Evolutionary conservation across 2,888 invertebrate genomes (phyloP).

Genomic region (Choreutis nemorana): DNA sequence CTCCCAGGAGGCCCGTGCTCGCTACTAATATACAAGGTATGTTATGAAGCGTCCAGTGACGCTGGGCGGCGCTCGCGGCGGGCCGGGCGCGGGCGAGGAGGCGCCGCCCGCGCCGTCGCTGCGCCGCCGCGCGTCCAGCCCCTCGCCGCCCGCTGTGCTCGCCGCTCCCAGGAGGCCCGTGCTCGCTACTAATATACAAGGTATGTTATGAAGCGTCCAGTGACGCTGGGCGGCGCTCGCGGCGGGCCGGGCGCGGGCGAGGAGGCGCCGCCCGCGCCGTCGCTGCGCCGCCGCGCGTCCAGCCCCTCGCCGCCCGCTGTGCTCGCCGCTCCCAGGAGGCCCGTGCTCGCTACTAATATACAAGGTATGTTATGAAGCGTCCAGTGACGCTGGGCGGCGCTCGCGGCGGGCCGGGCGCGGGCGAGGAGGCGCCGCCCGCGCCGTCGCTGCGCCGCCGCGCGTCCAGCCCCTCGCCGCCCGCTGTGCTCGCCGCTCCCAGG

Average conservation of each 20-base stretch:
- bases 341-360: constrained; percentile 46
- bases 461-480: too few species aligned
- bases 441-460: too few species aligned
- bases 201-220: constrained; percentile 46
- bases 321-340: constrained; percentile 28
- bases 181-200: constrained; percentile 50
- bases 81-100: constrained; percentile 31
- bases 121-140: constrained; percentile 55
- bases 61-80: constrained; percentile 34
- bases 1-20: constrained; percentile 36
- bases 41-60: constrained; percentile 46
- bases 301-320: constrained; percentile 33
- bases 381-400: too few species aligned
- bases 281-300: constrained; percentile 51
- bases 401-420: too few species aligned
- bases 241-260: constrained; percentile 29
- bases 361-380: constrained; percentile 48
- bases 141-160: constrained; percentile 22
- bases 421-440: too few species aligned
- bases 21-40: constrained; percentile 52
- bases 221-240: constrained; percentile 37
- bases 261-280: constrained; percentile 47
- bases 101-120: constrained; percentile 49
- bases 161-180: constrained; percentile 35
- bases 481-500: too few species aligned